Evolutionary conservation across 2,113 vertebrate species (phyloP), one percentile per base, ranked within the genome.

Genomic region (Spermophilus dauricus): DNA sequence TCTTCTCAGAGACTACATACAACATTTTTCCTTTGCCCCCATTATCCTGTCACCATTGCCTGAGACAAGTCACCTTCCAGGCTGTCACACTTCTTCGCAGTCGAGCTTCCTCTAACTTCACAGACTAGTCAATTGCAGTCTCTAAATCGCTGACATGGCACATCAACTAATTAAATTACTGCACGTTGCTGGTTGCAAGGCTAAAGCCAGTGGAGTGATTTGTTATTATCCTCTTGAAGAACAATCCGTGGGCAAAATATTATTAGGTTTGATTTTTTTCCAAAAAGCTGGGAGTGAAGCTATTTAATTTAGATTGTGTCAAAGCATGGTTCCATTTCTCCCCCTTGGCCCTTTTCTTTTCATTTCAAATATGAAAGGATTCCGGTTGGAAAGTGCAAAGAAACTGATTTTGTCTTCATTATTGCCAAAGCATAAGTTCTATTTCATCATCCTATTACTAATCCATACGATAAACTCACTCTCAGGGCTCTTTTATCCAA

Each of bases 271-370:
- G 73, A 86, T 92, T 96, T 97, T 96, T 97, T 97, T 92, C 61
- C 86, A 73, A 96, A 95, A 86, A 93, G 85, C 82, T 89, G 45
- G 22, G 73, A 92, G 80, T 81, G 67, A 89, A 56, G 53, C 18
- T 96, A 53, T 97, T 97, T 96, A 91, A 96, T 91, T 94, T 97
- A 81, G 86, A 86, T 73, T 48, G 28, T 94, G 88, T 97, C 85
- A 89, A 72, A 81, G 51, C 51, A n/a, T 70, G 70, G 26, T 73
- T 97, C 37, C 6, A 1, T 69, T 92, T 86, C 45, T 1, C 6
- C 92, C 65, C 86, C 48, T 85, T 58, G 83, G 80, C 16, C 67
- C 56, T 96, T 93, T 88, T n/a, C 32, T 92, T 70, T 95, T 96
- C 75, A 81, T 94, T 77, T 91, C 37, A 82, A 73, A 84, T 76